Base-by-base conservation (phyloP, 2,888 invertebrate species). In the Pteria penguin region DNA sequence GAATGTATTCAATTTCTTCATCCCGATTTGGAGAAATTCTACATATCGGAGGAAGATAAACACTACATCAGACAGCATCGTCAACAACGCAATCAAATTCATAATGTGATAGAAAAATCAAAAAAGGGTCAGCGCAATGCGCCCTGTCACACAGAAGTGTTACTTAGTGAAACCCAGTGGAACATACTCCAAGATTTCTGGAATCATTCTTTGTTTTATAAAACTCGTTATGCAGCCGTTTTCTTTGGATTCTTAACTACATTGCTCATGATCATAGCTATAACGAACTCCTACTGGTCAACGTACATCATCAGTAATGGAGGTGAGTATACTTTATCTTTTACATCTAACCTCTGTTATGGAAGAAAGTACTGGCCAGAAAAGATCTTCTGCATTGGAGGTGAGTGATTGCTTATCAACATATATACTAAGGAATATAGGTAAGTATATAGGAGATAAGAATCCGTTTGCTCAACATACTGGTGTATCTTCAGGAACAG, bases 201-300 rank as follows among this genome's bases (percentile, higher is more conserved):
- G 91, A 89, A 91, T 61, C 91, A 91, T 73, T 80, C 84, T 2
- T 73, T 88, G 32, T 92, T 92, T 79, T 82, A 87, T 14, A 83
- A 88, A 62, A 79, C 86, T 36, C 85, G 92, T 36, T 87, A 87
- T 70, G 76, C 87, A 24, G 89, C 89, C 1, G 84, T 89, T 45
- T 75, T 89, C 63, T 79, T 89, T 74, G 85, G 88, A 70, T 77
- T 88, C 62, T 61, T 89, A n/a, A 86, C 89, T n/a, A 76, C 82
- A 36, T 61, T 87, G 2, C 63, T 86, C 5, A 76, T 86, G 70
- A 70, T 88, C n/a, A 73, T 86, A 74, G 87, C 87, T 77, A 81
- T 90, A 45, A 82, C 85, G 36, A 85, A 79, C 66, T 63, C 78
- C 11, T 45, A 80, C 27, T 90, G 89, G 89, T 82, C 87, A 62